These are phyloP conservation scores for Plebejus argus DNA, from an alignment of 2,888 invertebrate genomes.

Conservation along the genomic window DNA sequence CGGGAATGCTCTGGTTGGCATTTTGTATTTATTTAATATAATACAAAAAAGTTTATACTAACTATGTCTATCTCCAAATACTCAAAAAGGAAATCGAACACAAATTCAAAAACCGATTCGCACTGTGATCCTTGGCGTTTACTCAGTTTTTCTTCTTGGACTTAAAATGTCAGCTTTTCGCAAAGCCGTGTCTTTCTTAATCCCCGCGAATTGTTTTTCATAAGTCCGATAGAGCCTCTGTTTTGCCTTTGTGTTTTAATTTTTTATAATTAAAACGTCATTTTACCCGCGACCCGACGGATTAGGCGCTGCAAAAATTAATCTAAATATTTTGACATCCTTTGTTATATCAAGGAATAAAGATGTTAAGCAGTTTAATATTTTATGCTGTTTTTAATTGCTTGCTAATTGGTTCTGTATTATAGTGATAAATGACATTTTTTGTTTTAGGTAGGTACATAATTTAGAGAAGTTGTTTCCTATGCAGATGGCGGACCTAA, in stretches of 20 bases:
- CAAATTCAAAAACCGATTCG: not conserved
- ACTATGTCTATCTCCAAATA: no score
- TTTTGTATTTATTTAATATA: no score
- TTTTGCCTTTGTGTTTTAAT: slow-evolving; percentile 14
- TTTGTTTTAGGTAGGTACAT: no score
- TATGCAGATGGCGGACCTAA: no score
- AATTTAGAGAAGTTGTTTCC: no score
- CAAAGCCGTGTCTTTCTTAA: slow-evolving; percentile 34
- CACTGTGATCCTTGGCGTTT: slow-evolving; percentile 16
- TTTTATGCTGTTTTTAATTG: not conserved
- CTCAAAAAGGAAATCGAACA: not conserved
- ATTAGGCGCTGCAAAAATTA: not conserved
- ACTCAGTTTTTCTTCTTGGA: slow-evolving; percentile 32
- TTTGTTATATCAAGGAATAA: not conserved
- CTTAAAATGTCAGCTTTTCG: slow-evolving; percentile 35
- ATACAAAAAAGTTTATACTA: no score
- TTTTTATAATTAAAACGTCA: slow-evolving; percentile 11
- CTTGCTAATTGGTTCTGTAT: not conserved
- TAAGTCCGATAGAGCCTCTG: not conserved
- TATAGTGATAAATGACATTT: no score
- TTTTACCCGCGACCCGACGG: not conserved
- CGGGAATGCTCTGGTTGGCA: no score
- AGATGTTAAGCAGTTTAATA: not conserved
- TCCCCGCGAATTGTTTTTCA: slow-evolving; percentile 33
- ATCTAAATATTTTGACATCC: not conserved